Evolutionary conservation across 2,797 vertebrate species (phyloP).

Genomic region (Gobio occitaniae): DNA sequence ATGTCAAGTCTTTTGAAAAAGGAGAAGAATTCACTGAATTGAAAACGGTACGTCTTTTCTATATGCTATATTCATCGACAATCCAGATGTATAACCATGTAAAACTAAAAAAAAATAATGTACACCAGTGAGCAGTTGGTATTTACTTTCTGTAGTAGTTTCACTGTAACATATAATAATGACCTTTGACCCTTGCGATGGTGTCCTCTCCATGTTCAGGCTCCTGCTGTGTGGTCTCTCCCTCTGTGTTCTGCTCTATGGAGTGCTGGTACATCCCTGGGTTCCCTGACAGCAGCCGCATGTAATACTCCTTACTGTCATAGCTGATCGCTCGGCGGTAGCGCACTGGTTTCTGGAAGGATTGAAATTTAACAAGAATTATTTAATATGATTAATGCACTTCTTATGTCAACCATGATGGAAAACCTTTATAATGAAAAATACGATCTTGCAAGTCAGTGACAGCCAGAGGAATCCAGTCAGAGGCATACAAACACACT

Average conservation of each 20-base stretch:
- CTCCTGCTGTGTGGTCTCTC: conserved; percentile 91
- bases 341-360: conserved; percentile 87
- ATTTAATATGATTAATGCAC: background rate
- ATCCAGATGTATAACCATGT: background rate
- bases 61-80: background rate
- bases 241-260: conserved; percentile 93
- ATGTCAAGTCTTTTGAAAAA: background rate
- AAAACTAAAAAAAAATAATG: background rate
- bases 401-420: background rate
- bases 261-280: conserved; percentile 93
- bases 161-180: background rate
- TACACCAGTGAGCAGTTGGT: background rate
- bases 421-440: background rate
- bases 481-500: conserved; percentile 23
- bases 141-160: background rate
- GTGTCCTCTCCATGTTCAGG: conserved; percentile 97
- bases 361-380: background rate
- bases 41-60: background rate
- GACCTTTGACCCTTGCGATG: conserved; percentile 97
- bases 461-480: conserved; percentile 22
- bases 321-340: conserved; percentile 96
- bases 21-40: background rate
- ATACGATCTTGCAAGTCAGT: conserved; percentile 14
- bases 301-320: conserved; percentile 98
- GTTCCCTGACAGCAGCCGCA: conserved; percentile 92